phyloP scores from a whole-genome alignment of 2,888 invertebrate species.

The Drosophila mercatorum region DNA sequence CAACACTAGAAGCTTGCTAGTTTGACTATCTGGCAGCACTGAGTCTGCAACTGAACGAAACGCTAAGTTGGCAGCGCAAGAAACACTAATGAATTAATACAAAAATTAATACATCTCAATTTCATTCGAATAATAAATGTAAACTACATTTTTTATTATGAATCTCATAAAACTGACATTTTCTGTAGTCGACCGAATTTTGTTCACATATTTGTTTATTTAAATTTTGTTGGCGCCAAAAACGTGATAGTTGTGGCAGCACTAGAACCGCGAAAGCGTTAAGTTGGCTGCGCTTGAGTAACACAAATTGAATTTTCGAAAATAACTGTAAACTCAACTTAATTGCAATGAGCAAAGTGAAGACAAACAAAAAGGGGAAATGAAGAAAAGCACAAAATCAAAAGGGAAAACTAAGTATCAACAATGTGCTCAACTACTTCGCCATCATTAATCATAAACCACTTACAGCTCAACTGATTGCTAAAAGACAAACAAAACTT shows the following conservation, averaged over 20 bases:
- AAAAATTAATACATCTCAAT: no score
- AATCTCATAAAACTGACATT: not conserved
- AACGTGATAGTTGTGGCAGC: not conserved
- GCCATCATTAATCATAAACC: conserved; percentile 4
- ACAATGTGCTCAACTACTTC: not conserved
- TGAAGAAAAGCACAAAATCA: not conserved
- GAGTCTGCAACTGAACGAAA: no score
- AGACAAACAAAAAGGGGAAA: not conserved
- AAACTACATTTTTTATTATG: no score
- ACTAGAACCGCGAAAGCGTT: not conserved
- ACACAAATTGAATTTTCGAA: not conserved
- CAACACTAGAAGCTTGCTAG: no score
- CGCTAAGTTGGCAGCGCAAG: no score
- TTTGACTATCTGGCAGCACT: no score
- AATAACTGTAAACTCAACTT: not conserved
- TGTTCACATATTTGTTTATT: not conserved
- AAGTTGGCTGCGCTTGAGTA: not conserved
- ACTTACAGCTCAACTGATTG: conserved; percentile 4
- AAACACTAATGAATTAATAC: no score
- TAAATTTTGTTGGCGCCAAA: not conserved
- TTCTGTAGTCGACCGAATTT: not conserved
- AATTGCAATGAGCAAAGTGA: not conserved
- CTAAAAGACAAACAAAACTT: conserved; percentile 2
- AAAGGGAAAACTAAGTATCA: not conserved
- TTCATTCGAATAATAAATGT: no score